Evolutionary conservation across 2,113 vertebrate genomes (phyloP).

Genomic region (Phasianus colchicus): DNA sequence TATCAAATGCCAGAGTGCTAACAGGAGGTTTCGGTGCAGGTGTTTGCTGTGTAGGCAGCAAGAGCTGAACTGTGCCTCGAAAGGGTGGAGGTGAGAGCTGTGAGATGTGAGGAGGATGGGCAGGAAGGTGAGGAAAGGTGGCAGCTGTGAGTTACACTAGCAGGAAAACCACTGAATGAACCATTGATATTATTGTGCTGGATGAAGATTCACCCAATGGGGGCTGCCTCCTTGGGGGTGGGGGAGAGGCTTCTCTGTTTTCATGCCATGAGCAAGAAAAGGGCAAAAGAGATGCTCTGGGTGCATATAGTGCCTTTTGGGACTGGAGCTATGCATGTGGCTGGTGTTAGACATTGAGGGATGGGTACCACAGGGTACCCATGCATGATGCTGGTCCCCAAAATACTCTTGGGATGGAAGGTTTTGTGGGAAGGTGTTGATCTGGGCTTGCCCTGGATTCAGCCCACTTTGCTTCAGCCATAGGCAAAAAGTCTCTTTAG

Average conservation of each 20-base stretch:
- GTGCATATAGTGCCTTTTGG: neutral
- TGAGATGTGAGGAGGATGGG: neutral
- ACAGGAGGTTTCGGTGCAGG: fast-evolving
- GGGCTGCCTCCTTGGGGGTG: neutral
- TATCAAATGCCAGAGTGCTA: conserved; percentile 12
- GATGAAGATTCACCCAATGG: neutral
- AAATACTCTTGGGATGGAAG: neutral
- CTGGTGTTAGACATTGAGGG: fast-evolving
- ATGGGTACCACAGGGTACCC: neutral
- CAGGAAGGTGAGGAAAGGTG: neutral
- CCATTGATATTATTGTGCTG: too few relatives aligned
- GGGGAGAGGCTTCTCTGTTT: neutral
- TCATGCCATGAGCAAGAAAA: neutral
- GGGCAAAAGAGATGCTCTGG: neutral
- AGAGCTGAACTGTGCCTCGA: neutral
- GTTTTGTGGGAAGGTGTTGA: neutral
- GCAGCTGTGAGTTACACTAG: neutral
- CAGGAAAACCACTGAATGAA: neutral
- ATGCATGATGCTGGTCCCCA: fast-evolving
- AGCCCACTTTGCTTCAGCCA: neutral
- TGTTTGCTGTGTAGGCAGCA: neutral
- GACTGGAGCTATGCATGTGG: neutral
- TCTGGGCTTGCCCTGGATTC: neutral
- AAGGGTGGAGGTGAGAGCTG: neutral
- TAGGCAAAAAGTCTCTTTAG: conserved; percentile 42